A percentile compares a stretch with the other conserved stretches of the same genome.
Conservation (phyloP, 2,113 vertebrate genomes). For the Pungitius pungitius region DNA sequence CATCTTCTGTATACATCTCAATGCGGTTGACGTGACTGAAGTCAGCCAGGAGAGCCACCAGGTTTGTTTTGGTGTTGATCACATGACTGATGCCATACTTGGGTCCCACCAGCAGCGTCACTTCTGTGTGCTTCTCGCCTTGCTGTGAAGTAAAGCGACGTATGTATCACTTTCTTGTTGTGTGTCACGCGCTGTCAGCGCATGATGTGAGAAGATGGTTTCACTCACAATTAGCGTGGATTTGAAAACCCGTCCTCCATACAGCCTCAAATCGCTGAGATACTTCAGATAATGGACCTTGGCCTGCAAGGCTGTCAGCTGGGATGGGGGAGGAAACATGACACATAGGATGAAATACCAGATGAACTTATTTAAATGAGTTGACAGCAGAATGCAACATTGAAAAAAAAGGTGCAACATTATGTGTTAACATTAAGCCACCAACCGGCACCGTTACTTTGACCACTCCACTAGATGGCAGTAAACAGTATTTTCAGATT, state of each 20-base stretch:
- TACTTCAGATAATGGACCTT: conserved; percentile 99
- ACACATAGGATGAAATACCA: neutral
- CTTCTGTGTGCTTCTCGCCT: conserved; percentile 95
- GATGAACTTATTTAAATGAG: neutral
- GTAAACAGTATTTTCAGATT: conserved; percentile 39
- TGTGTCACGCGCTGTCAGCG: neutral
- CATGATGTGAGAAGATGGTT: neutral
- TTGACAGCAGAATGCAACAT: neutral
- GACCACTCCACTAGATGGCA: conserved; percentile 54
- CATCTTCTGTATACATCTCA: conserved; percentile 98
- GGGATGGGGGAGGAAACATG: conserved; percentile 30
- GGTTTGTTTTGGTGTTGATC: conserved; percentile 97
- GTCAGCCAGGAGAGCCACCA: conserved; percentile 95
- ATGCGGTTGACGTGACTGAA: conserved; percentile 98
- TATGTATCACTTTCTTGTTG: neutral
- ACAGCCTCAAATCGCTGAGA: conserved; percentile 94
- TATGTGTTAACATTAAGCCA: conserved; percentile 6
- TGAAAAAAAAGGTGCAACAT: neutral
- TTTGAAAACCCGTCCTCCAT: conserved; percentile 96
- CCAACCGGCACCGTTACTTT: conserved; percentile 4
- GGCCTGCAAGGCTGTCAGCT: conserved; percentile 98
- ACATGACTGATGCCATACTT: conserved; percentile 97
- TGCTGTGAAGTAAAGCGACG: conserved; percentile 81
- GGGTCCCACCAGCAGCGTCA: conserved; percentile 94
- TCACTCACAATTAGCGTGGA: conserved; percentile 90